These are phyloP conservation scores for Troides oblongomaculatus DNA, from an alignment of 2,888 invertebrate genomes.

Conservation along the genomic window DNA sequence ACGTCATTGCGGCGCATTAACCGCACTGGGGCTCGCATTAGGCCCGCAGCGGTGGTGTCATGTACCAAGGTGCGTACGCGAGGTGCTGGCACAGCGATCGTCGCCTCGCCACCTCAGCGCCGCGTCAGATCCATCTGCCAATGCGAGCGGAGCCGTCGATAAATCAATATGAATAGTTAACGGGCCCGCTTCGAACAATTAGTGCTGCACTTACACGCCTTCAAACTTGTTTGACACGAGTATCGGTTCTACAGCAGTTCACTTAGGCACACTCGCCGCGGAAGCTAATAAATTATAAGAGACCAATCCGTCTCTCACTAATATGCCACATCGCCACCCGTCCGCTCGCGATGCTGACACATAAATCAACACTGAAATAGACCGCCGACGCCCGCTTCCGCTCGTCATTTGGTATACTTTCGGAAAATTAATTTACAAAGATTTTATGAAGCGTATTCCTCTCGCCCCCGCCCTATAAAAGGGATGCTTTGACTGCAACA, in stretches of 20 bases:
- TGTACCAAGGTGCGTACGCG: no score
- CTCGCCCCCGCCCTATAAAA: conserved; percentile 46
- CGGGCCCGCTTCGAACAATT: conserved; percentile 36
- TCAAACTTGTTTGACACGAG: conserved; percentile 45
- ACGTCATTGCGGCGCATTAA: conserved; percentile 53
- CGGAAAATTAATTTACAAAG: conserved; percentile 56
- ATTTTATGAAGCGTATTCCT: conserved; percentile 50
- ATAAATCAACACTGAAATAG: conserved; percentile 76
- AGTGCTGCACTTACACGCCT: conserved; percentile 38
- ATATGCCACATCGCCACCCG: conserved; percentile 65
- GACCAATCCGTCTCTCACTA: conserved; percentile 62
- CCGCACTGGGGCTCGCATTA: conserved; percentile 50
- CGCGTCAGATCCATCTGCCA: neutral
- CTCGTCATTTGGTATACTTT: conserved; percentile 58
- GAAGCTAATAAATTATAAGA: conserved; percentile 62
- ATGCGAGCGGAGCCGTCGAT: conserved; percentile 20
- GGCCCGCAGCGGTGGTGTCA: conserved; percentile 39
- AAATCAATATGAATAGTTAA: conserved; percentile 36
- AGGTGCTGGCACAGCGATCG: no score
- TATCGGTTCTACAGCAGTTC: conserved; percentile 42
- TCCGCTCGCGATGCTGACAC: conserved; percentile 53
- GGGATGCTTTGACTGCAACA: conserved; percentile 43
- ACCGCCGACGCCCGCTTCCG: conserved; percentile 62
- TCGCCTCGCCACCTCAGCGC: no score
- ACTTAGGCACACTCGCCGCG: conserved; percentile 41